A percentile compares a stretch with the other conserved stretches of the same genome.
These are phyloP conservation scores for Tragopan temminckii DNA, from an alignment of 2,797 vertebrate species.

Conservation along the genomic window DNA sequence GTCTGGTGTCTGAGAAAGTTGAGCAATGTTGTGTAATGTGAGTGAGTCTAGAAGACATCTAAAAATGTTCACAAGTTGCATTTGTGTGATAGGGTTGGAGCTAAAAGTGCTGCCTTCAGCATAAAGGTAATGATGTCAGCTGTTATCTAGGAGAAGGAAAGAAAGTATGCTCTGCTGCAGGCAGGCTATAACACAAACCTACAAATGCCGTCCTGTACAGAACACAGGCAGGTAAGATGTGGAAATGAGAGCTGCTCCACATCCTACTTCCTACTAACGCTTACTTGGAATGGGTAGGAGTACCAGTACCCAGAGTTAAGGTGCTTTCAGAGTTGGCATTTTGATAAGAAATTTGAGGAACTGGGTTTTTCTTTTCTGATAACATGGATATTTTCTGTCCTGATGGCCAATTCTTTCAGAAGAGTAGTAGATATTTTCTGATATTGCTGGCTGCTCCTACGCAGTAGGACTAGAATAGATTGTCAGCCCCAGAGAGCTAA, in stretches of 20 bases:
- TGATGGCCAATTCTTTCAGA: neutral
- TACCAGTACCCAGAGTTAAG: neutral
- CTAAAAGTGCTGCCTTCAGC: neutral
- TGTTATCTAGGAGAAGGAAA: neutral
- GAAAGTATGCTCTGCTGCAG: neutral
- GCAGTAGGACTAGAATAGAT: neutral
- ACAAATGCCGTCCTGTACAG: neutral
- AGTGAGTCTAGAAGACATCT: neutral
- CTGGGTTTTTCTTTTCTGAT: neutral
- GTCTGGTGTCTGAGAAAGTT: neutral
- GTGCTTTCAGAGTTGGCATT: neutral
- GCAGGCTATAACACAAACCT: neutral
- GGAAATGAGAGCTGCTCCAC: neutral
- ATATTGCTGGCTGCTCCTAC: neutral
- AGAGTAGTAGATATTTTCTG: neutral
- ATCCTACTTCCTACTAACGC: neutral
- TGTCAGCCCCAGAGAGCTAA: neutral
- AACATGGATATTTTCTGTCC: neutral
- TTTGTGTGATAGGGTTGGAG: accelerated
- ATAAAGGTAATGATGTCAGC: neutral
- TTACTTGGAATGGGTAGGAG: neutral
- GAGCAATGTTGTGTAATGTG: neutral
- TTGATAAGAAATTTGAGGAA: neutral
- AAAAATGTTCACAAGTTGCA: neutral
- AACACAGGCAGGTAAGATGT: neutral